A percentile compares a stretch with the other conserved stretches of the same genome.
Evolutionary conservation across 2,113 vertebrate genomes (phyloP).

Genomic region (Alexandromys fortis): DNA sequence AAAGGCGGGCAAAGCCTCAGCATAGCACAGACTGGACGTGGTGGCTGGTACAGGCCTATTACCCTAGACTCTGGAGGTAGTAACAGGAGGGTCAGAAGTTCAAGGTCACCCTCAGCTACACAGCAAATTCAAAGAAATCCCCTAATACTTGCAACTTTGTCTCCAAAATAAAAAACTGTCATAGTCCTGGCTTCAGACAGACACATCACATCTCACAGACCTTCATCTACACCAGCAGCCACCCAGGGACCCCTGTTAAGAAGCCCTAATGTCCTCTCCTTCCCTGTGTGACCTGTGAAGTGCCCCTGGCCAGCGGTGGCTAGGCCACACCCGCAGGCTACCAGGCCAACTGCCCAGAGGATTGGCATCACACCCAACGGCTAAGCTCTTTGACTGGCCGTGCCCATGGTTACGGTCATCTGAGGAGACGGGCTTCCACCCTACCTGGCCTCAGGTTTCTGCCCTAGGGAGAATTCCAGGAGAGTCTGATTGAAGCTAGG

Average conservation of each 20-base stretch:
- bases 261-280: too few species aligned
- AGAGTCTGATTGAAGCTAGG: constrained; percentile 41
- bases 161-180: neutral
- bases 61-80: neutral
- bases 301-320: neutral
- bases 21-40: neutral
- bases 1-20: neutral
- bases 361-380: neutral
- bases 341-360: neutral
- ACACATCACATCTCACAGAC: neutral
- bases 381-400: neutral
- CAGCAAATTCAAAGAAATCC: neutral
- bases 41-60: neutral
- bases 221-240: neutral
- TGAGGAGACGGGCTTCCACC: constrained; percentile 1
- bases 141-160: neutral
- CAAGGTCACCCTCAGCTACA: neutral
- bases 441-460: constrained; percentile 78
- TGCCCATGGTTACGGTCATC: constrained; percentile 22
- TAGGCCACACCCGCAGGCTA: neutral
- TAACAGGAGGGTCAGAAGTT: neutral
- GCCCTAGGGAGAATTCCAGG: constrained; percentile 72
- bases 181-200: neutral
- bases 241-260: neutral
- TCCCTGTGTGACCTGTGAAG: neutral